Evolutionary conservation across 2,888 invertebrate species (phyloP).

Genomic region (Reticulitermes lucifugus): DNA sequence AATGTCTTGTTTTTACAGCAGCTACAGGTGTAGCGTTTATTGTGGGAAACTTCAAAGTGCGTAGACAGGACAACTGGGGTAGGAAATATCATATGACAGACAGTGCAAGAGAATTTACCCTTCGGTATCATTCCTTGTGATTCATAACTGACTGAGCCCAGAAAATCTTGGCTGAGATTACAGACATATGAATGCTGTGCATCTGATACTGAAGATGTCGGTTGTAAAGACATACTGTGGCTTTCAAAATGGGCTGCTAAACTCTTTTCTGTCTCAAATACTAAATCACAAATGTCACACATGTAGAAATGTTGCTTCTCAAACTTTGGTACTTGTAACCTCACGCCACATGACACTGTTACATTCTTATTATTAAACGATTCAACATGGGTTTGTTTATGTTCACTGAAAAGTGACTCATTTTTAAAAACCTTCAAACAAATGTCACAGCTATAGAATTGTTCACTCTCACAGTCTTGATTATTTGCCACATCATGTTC

Average conservation of each 20-base stretch:
- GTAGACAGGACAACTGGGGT: not conserved
- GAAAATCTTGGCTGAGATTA: not conserved
- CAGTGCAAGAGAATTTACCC: not conserved
- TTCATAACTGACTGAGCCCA: not conserved
- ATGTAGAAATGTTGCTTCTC: constrained; percentile 27
- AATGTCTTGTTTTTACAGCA: constrained; percentile 21
- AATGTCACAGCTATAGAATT: not conserved
- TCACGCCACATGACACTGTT: not conserved
- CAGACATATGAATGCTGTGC: too few relatives aligned
- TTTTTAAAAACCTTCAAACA: not conserved
- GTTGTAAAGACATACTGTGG: not conserved
- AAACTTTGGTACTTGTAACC: not conserved
- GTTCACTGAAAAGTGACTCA: not conserved
- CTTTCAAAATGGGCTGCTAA: not conserved
- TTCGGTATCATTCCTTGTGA: not conserved
- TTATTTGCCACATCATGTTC: not conserved
- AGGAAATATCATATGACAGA: not conserved
- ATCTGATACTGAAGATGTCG: too few relatives aligned
- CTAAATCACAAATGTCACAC: constrained; percentile 12
- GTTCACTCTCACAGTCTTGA: not conserved
- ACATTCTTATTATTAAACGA: not conserved
- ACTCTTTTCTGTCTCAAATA: constrained; percentile 9
- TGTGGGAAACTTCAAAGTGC: constrained; percentile 11
- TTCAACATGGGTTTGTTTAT: not conserved
- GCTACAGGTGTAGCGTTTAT: constrained; percentile 25